Evolutionary conservation across 2,888 invertebrate species (phyloP).

Genomic region (Amphimallon solstitiale): DNA sequence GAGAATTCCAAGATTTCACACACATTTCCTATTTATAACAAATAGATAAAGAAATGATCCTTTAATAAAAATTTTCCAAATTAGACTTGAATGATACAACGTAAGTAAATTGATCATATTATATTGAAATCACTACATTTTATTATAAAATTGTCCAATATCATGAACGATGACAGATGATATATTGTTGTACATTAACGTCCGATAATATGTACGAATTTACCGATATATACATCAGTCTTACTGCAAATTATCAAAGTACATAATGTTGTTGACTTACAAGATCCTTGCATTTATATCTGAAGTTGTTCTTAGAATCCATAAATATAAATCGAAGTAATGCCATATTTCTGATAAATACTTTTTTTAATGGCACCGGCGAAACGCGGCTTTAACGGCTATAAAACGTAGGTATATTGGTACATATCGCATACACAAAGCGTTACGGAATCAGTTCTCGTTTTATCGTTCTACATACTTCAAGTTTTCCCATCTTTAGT

Average conservation of each 20-base stretch:
- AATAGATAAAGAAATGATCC: too few species aligned
- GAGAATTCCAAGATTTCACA: background rate
- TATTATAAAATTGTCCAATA: too few species aligned
- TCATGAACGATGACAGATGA: too few species aligned
- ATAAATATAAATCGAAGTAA: background rate
- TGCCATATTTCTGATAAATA: background rate
- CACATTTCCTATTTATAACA: too few species aligned
- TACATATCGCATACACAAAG: background rate
- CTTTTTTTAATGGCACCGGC: background rate
- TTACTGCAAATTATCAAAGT: too few species aligned
- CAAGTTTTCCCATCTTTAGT: background rate
- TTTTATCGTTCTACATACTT: background rate
- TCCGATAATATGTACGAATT: too few species aligned
- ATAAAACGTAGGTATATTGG: slow-evolving; percentile 2
- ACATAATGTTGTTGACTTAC: background rate
- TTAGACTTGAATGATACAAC: too few species aligned
- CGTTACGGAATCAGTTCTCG: slow-evolving; percentile 5
- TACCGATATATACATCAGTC: too few species aligned
- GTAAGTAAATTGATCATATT: too few species aligned
- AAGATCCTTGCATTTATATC: slow-evolving; percentile 10
- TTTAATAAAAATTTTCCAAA: too few species aligned
- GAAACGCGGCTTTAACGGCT: background rate
- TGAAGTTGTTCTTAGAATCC: background rate
- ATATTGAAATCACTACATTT: too few species aligned
- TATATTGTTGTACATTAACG: too few species aligned